Evolutionary conservation across 2,797 vertebrate genomes (phyloP), one percentile per base, ranked within the genome.

Genomic region (Cichlasoma orientale): DNA sequence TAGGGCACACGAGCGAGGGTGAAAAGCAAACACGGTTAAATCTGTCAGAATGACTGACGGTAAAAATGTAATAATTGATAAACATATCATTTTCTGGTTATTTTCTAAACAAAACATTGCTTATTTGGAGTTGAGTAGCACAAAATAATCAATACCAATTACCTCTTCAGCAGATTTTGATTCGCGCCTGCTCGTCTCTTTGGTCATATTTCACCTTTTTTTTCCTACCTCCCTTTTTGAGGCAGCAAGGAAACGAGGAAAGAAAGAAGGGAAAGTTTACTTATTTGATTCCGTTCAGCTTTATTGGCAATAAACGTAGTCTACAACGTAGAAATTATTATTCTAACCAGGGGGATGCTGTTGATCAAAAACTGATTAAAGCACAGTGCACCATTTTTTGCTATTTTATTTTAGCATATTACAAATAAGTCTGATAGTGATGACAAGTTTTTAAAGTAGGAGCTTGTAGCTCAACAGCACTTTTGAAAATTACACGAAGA

Each of bases 131-230:
- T 36, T 56, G n/a, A 73, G 52, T 36, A 23, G 31, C 18, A 73
- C 31, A 53, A 61, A 63, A 57, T 18, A 10, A 74, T 74, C 74
- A 78, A 57, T 59, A 69, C 41, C 33, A 69, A 47, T 86, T 38
- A 56, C 25, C 52, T 55, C 33, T 25, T 77, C 4, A 1, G n/a
- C 5, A 19, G 33, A 31, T 75, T 73, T 56, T 79, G 47, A 4
- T 74, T 59, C 27, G 18, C 29, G 16, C 25, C 16, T 27, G 23
- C 18, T 27, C 1, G 0, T 29, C 18, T 47, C 56, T 52, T 2
- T 10, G 56, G 4, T 69, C 14, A n/a, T 56, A 10, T 56, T 72
- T 56, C 72, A 16, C 33, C n/a, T 23, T 66, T 19, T 66, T 19
- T 14, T 47, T 25, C 53, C n/a, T 18, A 11, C 44, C 23, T 58